Base-by-base conservation (phyloP, 2,888 invertebrate genomes). In the Lasius fuliginosus region DNA sequence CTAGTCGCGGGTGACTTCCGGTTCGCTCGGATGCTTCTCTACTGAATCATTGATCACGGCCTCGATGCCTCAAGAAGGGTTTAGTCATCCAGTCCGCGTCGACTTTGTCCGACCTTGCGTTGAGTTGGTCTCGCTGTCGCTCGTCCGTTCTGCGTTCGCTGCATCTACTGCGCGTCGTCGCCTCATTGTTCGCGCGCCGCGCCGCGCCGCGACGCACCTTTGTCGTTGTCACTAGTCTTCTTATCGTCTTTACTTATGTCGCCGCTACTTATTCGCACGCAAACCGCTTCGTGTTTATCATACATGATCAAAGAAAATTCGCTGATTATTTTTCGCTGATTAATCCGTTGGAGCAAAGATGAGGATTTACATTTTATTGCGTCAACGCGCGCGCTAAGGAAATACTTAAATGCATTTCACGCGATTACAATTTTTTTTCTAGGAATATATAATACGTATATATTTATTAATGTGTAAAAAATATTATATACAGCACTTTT, bases 21-120 rank as follows among this genome's bases (percentile, higher is more conserved):
- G 90, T 86, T 67, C 67, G 71, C 65, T 84, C 73, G 73, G 79
- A 93, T 92, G 88, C 87, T 86, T 87, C 82, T 36, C 58, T 71
- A 87, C 90, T 92, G 92, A 92, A 91, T 92, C 92, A 92, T 86
- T 89, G 87, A 84, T 76, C 81, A 56, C 40, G 33, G 58, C 18
- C 53, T 53, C 12, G 46, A 71, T 15, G 83, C 65, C 68, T 85
- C 69, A 64, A 87, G 83, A 75, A 65, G 82, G 67, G 71, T 84
- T 86, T 87, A 83, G 90, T 89, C 87, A 84, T 83, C 83, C 67
- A 56, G 84, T 65, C 68, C 23, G 73, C 56, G n/a, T 83, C 85
- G 88, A 27, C 64, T 68, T 33, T 12, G 42, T n/a, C 33, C 76
- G 86, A 87, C 85, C 89, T 88, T 90, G 85, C 87, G 23, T 23